phyloP scores from a whole-genome alignment of 2,888 invertebrate genomes.

The Cordilura impudica region DNA sequence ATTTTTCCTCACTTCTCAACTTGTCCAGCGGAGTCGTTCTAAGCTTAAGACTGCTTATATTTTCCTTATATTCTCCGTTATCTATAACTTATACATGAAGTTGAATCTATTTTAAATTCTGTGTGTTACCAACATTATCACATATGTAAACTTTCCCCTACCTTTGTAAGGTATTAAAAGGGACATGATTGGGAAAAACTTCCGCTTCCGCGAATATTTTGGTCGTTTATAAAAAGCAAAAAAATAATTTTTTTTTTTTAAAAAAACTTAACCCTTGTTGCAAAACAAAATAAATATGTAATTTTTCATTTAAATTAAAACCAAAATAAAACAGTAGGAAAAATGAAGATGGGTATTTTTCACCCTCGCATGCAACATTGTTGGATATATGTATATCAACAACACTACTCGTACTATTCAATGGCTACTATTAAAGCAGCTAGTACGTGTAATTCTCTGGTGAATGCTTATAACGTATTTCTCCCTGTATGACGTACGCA shows the following conservation, averaged over 20 bases:
- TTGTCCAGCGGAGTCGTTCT: too few species aligned
- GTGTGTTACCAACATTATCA: too few species aligned
- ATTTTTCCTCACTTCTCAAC: too few species aligned
- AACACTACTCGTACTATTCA: neutral
- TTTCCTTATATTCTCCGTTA: too few species aligned
- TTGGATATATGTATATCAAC: neutral
- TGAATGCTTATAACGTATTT: slow-evolving; percentile 36
- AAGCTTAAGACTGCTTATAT: too few species aligned
- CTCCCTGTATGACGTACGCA: slow-evolving; percentile 37
- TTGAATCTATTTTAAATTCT: too few species aligned
- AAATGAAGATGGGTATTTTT: slow-evolving; percentile 29
- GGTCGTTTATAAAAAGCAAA: neutral
- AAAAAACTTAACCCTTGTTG: slow-evolving; percentile 36
- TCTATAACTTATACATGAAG: too few species aligned
- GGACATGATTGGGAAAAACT: neutral
- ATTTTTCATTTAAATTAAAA: slow-evolving; percentile 63
- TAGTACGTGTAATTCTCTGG: slow-evolving; percentile 2
- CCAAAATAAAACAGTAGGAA: slow-evolving; percentile 24
- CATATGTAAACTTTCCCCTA: too few species aligned
- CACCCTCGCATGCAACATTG: slow-evolving; percentile 36
- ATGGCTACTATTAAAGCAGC: neutral
- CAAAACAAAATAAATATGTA: slow-evolving; percentile 42
- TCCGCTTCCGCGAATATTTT: slow-evolving; percentile 34
- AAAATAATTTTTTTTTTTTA: slow-evolving; percentile 26
- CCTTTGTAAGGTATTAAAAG: neutral